A percentile compares a stretch with the other conserved stretches of the same genome.
phyloP scores from a whole-genome alignment of 2,888 invertebrate genomes.

The Melieria crassipennis region DNA sequence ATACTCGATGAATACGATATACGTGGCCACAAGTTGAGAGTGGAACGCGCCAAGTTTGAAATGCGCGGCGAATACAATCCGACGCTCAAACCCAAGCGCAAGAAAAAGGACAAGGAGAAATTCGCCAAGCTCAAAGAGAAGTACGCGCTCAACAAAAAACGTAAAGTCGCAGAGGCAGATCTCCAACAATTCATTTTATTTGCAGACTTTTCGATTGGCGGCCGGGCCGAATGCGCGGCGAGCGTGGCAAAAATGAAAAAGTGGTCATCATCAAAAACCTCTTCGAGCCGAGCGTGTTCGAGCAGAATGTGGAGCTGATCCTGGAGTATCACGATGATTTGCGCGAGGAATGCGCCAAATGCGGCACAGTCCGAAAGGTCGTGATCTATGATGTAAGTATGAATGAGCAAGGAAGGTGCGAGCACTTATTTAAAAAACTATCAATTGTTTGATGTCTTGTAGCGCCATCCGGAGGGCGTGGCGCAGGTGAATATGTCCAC shows the following conservation, averaged over 20 bases:
- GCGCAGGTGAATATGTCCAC: constrained; percentile 91
- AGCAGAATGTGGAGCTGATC: constrained; percentile 87
- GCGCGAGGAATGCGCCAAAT: constrained; percentile 87
- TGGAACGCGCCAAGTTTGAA: constrained; percentile 93
- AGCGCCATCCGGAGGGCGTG: constrained; percentile 94
- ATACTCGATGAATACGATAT: constrained; percentile 88
- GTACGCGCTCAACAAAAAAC: constrained; percentile 62
- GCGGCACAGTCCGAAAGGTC: constrained; percentile 92
- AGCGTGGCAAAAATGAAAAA: constrained; percentile 87
- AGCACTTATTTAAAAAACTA: background rate
- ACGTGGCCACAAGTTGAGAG: constrained; percentile 82
- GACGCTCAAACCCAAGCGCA: constrained; percentile 87
- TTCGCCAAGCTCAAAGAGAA: constrained; percentile 92
- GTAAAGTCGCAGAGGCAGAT: background rate
- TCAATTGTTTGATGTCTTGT: constrained; percentile 36
- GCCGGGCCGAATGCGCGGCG: constrained; percentile 89
- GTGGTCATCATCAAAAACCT: constrained; percentile 93
- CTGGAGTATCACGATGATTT: constrained; percentile 92
- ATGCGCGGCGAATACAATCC: constrained; percentile 96
- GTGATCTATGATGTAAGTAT: constrained; percentile 85
- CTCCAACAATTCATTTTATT: background rate
- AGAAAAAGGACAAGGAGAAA: constrained; percentile 90
- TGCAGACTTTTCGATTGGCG: constrained; percentile 92
- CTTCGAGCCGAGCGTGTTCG: constrained; percentile 89
- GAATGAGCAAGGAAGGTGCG: background rate